Conservation (phyloP, 30 jellyfish, hydroid and myxozoan species). For the Catostylus mosaicus region DNA sequence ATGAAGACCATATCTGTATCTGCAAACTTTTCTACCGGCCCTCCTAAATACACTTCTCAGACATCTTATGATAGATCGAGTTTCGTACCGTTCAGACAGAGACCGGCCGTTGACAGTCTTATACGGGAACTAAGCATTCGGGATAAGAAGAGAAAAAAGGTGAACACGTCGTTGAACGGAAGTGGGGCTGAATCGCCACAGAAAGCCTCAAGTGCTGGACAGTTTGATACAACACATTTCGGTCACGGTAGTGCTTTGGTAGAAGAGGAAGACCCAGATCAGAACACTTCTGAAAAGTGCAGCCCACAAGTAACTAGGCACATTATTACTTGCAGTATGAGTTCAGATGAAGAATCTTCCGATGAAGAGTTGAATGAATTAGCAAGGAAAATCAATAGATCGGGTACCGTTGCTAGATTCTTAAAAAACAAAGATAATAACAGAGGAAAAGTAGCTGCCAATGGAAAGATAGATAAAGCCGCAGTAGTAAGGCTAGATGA, state of each 20-base stretch:
- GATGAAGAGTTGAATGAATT: conserved; percentile 45
- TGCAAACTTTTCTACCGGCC: conserved; percentile 33
- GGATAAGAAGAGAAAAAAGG: conserved; percentile 13
- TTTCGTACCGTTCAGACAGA: conserved; percentile 21
- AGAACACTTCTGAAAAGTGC: neutral
- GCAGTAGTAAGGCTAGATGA: neutral
- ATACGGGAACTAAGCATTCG: conserved; percentile 66
- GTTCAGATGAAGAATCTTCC: conserved; percentile 61
- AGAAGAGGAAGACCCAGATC: neutral
- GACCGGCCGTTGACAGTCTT: conserved; percentile 52
- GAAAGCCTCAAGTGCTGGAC: conserved; percentile 37
- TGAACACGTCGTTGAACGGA: neutral
- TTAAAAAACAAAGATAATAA: conserved; percentile 20
- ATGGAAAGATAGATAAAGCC: neutral
- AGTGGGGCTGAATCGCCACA: neutral
- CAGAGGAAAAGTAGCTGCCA: neutral
- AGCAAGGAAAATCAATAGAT: conserved; percentile 39
- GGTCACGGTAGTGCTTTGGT: conserved; percentile 28
- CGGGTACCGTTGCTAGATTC: conserved; percentile 32
- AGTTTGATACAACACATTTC: conserved; percentile 48
- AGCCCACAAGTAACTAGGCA: conserved; percentile 17
- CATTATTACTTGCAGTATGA: conserved; percentile 51
- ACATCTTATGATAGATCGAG: conserved; percentile 49
- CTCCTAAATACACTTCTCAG: conserved; percentile 41
- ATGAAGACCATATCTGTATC: conserved; percentile 25